Evolutionary conservation across 2,113 vertebrate species (phyloP).

Genomic region (Mastomys coucha): DNA sequence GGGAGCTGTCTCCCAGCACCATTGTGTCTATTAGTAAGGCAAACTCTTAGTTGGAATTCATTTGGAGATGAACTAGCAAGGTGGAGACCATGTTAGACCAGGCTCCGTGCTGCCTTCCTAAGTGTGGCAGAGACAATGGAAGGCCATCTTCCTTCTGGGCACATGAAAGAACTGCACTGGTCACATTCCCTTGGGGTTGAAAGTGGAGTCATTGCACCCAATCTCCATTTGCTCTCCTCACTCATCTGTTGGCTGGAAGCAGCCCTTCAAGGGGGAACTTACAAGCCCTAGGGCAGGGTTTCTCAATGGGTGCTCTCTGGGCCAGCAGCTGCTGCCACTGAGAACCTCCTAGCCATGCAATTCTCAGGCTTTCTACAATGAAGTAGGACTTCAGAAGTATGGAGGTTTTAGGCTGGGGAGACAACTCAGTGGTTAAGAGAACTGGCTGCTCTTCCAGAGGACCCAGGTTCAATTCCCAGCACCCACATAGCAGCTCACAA

Average conservation of each 20-base stretch:
- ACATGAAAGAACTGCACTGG: background rate
- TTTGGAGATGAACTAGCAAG: background rate
- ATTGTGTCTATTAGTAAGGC: background rate
- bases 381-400: background rate
- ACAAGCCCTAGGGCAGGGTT: fast-evolving
- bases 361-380: background rate
- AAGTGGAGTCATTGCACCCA: background rate
- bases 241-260: background rate
- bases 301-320: background rate
- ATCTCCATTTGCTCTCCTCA: background rate
- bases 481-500: background rate
- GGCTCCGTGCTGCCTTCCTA: background rate
- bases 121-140: background rate
- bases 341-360: background rate
- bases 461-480: background rate
- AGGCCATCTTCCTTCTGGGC: background rate
- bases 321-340: background rate
- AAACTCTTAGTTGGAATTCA: background rate
- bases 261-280: background rate
- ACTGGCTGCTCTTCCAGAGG: background rate
- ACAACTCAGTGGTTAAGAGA: background rate
- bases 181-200: background rate
- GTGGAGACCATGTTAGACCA: background rate
- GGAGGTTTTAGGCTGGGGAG: background rate
- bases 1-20: background rate